A percentile compares a stretch with the other conserved stretches of the same genome.
These are phyloP conservation scores for Nomada ruficornis DNA, from an alignment of 2,888 invertebrate species.

Conservation along the genomic window DNA sequence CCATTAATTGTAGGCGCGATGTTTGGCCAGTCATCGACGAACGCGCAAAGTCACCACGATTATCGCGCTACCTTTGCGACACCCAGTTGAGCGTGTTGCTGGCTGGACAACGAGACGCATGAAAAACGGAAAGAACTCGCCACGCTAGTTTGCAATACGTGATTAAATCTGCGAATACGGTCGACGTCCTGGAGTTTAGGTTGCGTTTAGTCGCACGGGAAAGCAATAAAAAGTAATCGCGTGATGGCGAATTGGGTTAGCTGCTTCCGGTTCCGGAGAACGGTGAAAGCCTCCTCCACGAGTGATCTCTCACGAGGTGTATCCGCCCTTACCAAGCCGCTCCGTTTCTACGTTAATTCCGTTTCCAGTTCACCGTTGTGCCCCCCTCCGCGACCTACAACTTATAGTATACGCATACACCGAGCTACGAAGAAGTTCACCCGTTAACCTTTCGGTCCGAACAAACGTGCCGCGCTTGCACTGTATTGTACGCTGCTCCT, in stretches of 20 bases:
- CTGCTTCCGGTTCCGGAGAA: slow-evolving; percentile 59
- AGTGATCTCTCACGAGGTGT: slow-evolving; percentile 48
- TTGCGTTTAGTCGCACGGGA: background rate
- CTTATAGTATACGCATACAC: background rate
- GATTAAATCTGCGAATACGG: background rate
- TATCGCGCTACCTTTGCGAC: slow-evolving; percentile 78
- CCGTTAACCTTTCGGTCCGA: slow-evolving; percentile 26
- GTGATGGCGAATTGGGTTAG: slow-evolving; percentile 49
- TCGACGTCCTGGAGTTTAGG: background rate
- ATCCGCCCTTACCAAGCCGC: background rate
- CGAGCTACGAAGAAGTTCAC: slow-evolving; percentile 7
- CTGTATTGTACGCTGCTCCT: slow-evolving; percentile 11
- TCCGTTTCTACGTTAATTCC: slow-evolving; percentile 6
- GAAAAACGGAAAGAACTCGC: too few species aligned
- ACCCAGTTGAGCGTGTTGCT: slow-evolving; percentile 31
- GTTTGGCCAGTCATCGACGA: background rate
- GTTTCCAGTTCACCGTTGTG: background rate
- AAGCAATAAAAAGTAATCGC: slow-evolving; percentile 16
- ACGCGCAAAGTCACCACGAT: slow-evolving; percentile 69
- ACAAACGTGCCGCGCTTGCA: background rate
- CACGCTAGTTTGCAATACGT: too few species aligned
- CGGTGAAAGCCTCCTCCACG: slow-evolving; percentile 53
- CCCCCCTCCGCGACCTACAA: background rate
- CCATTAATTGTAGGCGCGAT: background rate
- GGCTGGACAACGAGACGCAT: slow-evolving; percentile 16